Base-by-base conservation (phyloP, 2,113 vertebrate species). In the Xiphias gladius region DNA sequence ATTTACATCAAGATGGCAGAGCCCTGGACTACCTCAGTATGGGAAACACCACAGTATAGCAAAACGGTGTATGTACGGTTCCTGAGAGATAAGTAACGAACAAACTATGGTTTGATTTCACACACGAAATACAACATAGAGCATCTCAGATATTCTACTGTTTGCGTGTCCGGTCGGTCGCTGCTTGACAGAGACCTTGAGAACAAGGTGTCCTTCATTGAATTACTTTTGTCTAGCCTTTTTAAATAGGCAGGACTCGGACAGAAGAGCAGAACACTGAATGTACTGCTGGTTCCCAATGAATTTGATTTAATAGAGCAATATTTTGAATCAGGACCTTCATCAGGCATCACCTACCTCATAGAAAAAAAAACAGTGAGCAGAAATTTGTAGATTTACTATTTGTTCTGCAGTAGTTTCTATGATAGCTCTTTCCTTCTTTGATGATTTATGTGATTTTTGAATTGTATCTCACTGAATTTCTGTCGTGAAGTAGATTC, bases 1-100 rank as follows among this genome's bases (percentile, higher is more conserved):
- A n/a, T 39, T 77, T 48, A n/a, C 79, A 24, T 69, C 59, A 50
- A 32, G 22, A 32, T n/a, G 35, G 68, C 11, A 63, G 43, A 35
- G 61, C 22, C 35, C 41, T 61, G 46, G 52, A 37, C 61, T 3
- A 79, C 17, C 19, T 16, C 17, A 20, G 35, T 10, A 13, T 4
- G 22, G 70, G 5, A 39, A 22, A 13, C 48, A 50, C 17, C 5
- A 7, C 52, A 10, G 2, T 12, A 24, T 8, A 10, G 50, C 52
- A 54, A 5, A 22, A 54, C 8, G 1, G 52, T 54, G 8, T n/a
- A 4, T 3, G 20, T n/a, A n/a, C 22, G 13, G 5, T 13, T 55
- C 54, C 54, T 24, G 3, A 55, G n/a, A 13, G n/a, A 54, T 54
- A 12, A 55, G n/a, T 26, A 24, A 55, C 13, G 54, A 12, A 13